Conservation (phyloP, 2,113 vertebrate species). For the Panthera leo region DNA sequence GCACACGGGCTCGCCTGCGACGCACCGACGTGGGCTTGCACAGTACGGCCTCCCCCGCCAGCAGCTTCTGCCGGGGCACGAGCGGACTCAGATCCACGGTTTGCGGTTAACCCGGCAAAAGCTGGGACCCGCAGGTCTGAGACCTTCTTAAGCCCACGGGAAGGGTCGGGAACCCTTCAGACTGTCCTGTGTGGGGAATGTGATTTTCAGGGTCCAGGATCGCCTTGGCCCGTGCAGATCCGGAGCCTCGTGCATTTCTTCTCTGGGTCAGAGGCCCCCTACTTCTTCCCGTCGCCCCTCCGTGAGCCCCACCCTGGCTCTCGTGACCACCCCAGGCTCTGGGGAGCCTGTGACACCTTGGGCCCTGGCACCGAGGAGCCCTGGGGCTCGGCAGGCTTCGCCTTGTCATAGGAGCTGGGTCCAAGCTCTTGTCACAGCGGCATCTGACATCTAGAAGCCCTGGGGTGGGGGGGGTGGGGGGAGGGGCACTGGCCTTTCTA, state of each 20-base stretch:
- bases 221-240: accelerated
- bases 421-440: accelerated
- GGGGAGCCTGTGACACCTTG: accelerated
- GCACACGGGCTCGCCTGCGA: accelerated
- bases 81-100: accelerated
- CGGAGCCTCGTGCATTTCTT: neutral
- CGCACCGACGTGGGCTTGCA: accelerated
- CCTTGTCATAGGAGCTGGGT: accelerated
- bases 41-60: accelerated
- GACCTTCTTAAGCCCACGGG: neutral
- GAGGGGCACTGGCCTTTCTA: too few species aligned
- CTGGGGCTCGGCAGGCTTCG: neutral
- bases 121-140: accelerated
- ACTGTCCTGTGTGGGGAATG: accelerated
- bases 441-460: accelerated
- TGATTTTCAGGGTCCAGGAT: too few species aligned
- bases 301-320: neutral
- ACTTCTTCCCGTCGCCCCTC: too few species aligned
- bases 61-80: neutral
- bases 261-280: accelerated
- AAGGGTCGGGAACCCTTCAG: neutral
- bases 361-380: neutral
- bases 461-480: accelerated
- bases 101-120: neutral
- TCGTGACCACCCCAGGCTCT: neutral